Evolutionary conservation across 1,140 invertebrate species (phyloP), one percentile per base, ranked within the genome.

Genomic region (Anastatus disparis): DNA sequence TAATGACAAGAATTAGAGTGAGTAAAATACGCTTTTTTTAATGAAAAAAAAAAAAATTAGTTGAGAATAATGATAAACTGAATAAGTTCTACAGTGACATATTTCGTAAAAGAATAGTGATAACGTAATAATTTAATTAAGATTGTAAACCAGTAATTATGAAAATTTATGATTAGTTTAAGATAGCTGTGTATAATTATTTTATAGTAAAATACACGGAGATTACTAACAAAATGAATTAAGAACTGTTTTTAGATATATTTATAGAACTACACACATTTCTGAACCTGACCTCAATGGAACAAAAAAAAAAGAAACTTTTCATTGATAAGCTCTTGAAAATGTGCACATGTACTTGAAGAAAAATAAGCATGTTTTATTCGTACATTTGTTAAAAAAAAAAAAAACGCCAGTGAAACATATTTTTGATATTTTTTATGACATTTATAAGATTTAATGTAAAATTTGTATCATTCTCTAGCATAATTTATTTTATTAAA

Each of bases 191-290:
- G 81, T 84, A 83, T 76, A 62, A 82, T 84, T 82, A 82, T 82
- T 83, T 84, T 81, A 80, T 83, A 82, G 74, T 42, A 79, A 81
- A 82, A 82, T 79, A 83, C 77, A 82, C 74, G 76, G 76, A 79
- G 75, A 79, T 78, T 71, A 82, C 76, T 78, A 78, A 78, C 71
- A 75, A 73, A 35, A 56, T 53, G 38, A 61, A 64, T 1, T n/a
- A 38, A 2, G 27, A 27, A 48, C 2, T 67, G 38, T 38, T 40
- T n/a, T 71, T 55, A 22, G 24, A 46, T 66, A 46, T 46, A 56
- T 67, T 67, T 46, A 55, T 53, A 48, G 15, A 65, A 35, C 12
- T 17, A 3, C n/a, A n/a, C n/a, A n/a, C n/a, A 29, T 20, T 9
- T 53, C 24, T 38, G 38, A 53, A 52, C 61, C 20, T 27, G 29